Base-by-base conservation (phyloP, 2,888 invertebrate genomes). In the Graphium colonna region DNA sequence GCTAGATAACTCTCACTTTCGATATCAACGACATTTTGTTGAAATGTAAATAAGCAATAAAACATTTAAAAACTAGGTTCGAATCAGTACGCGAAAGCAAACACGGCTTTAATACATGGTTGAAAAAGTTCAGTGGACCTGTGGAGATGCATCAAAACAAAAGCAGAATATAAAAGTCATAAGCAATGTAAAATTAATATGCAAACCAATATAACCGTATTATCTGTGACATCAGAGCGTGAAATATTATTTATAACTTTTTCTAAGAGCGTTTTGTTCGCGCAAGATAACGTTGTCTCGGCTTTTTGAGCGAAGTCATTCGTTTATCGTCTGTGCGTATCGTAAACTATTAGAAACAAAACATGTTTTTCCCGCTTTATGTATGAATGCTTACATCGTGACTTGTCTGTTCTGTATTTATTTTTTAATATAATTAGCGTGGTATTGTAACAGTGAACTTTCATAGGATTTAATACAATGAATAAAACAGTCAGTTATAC, bases 211-310 rank as follows among this genome's bases (percentile, higher is more conserved):
- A 54, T 50, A 40, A 33, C 33, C 31, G 28, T 48, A 38, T 54
- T 54, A 54, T 54, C 54, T 33, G 21, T 45, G 45, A 54, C 49
- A 50, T 54, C 38, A 49, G 43, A 44, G 44, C 16, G 49, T 39
- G 36, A 47, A 43, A 44, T 21, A 31, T 31, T 48, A 53, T 53
- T 53, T 40, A 53, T 49, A 53, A 40, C 8, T 43, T 44, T 31
- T 48, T 49, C 53, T 53, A 53, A 53, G 49, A 48, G 48, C 38
- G 48, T 39, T 49, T 39, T 53, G 48, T 53, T 44, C 38, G 28
- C 18, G 7, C 9, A 21, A 26, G 53, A 53, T 53, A 49, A 47
- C 21, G 38, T 28, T 33, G 15, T 33, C 50, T 36, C 21, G 41
- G 21, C 21, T 21, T 52, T 52, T 33, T 41, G 46, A 42, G 21